These are phyloP conservation scores for Candidula unifasciata DNA, from an alignment of 2,888 invertebrate species.

Conservation along the genomic window DNA sequence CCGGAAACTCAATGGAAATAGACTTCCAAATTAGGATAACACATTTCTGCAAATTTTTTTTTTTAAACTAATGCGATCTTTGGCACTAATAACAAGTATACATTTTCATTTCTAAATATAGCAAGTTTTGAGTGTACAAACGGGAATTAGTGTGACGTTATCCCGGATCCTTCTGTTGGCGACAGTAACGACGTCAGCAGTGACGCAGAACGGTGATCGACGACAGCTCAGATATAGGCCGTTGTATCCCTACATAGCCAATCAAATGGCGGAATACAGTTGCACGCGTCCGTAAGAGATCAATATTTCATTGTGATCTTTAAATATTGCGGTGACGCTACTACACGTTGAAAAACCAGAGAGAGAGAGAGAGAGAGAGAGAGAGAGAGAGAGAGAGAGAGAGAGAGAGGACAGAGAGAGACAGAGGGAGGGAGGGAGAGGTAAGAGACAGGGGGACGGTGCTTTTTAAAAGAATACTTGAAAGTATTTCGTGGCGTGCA, in stretches of 20 bases:
- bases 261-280: slow-evolving; percentile 24
- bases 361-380: too few relatives aligned
- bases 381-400: too few relatives aligned
- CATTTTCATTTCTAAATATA: background rate
- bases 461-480: too few relatives aligned
- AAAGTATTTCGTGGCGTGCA: too few relatives aligned
- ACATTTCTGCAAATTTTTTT: background rate
- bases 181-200: slow-evolving; percentile 35
- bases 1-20: slow-evolving; percentile 26
- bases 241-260: slow-evolving; percentile 32
- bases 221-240: slow-evolving; percentile 40
- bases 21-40: slow-evolving; percentile 16
- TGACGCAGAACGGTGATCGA: slow-evolving; percentile 45
- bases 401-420: too few relatives aligned
- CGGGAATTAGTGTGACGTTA: slow-evolving; percentile 45
- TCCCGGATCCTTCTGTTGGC: slow-evolving; percentile 29
- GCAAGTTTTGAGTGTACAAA: slow-evolving; percentile 22
- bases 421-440: too few relatives aligned
- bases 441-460: too few relatives aligned
- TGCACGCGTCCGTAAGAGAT: slow-evolving; percentile 43
- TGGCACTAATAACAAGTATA: background rate
- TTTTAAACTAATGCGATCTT: background rate
- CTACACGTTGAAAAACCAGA: background rate
- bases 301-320: slow-evolving; percentile 45
- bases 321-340: slow-evolving; percentile 39